phyloP scores from a whole-genome alignment of 2,797 vertebrate species.

The Sparidentex hasta region DNA sequence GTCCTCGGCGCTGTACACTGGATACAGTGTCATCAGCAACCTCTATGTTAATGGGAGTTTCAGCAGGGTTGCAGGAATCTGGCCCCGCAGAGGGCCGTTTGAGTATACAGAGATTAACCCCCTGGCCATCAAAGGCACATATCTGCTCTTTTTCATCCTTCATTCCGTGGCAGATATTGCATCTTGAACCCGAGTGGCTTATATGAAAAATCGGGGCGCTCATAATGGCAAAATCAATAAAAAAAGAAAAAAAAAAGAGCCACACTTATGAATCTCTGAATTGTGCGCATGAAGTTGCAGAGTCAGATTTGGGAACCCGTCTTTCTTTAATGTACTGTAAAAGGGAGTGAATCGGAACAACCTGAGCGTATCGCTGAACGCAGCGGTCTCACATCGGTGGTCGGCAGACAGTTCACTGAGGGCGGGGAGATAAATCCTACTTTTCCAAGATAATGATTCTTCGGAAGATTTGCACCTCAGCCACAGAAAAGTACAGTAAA shows the following conservation, averaged over 20 bases:
- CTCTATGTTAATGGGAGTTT: slow-evolving; percentile 76
- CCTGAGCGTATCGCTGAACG: slow-evolving; percentile 19
- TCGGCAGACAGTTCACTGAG: slow-evolving; percentile 53
- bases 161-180: slow-evolving; percentile 41
- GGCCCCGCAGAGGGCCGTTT: slow-evolving; percentile 37
- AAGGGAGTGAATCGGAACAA: slow-evolving; percentile 4
- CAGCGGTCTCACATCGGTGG: slow-evolving; percentile 32
- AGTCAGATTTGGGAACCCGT: not conserved
- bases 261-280: not conserved
- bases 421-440: slow-evolving; percentile 42
- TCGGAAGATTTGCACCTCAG: slow-evolving; percentile 58
- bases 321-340: not conserved
- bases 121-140: slow-evolving; percentile 46
- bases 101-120: slow-evolving; percentile 66
- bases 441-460: slow-evolving; percentile 63
- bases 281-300: not conserved
- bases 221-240: slow-evolving; percentile 34
- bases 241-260: not conserved
- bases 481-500: no score
- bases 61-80: slow-evolving; percentile 54
- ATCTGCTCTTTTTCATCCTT: slow-evolving; percentile 50
- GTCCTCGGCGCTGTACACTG: slow-evolving; percentile 58
- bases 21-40: slow-evolving; percentile 71
- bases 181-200: slow-evolving; percentile 16
- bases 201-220: not conserved